Evolutionary conservation across 2,113 vertebrate species (phyloP).

Genomic region (Trematocara stigmaticum): DNA sequence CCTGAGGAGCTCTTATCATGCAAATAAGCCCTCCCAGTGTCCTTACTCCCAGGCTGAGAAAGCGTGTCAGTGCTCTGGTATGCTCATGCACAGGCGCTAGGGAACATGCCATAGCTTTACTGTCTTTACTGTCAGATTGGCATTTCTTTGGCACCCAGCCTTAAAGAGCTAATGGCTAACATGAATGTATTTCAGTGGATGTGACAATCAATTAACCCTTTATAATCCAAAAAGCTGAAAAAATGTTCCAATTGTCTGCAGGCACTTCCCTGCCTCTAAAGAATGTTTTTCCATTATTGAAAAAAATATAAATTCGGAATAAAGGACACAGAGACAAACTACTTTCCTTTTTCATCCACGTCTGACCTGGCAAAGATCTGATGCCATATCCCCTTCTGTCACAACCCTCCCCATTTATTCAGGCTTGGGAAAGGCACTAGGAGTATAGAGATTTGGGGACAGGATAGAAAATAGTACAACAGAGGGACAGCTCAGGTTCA

Average conservation of each 20-base stretch:
- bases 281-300: neutral
- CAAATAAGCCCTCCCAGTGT: constrained; percentile 48
- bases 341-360: neutral
- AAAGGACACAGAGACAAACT: neutral
- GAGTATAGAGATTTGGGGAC: neutral
- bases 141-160: neutral
- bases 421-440: neutral
- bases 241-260: neutral
- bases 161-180: neutral
- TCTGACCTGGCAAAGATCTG: neutral
- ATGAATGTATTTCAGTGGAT: neutral
- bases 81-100: neutral
- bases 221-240: neutral
- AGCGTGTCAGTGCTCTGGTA: neutral
- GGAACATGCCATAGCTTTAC: neutral
- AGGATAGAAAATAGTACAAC: neutral
- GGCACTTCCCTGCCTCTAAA: neutral
- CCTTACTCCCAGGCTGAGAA: constrained; percentile 32
- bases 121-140: neutral
- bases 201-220: neutral
- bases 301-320: neutral
- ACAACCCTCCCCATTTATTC: neutral
- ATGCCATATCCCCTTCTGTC: neutral
- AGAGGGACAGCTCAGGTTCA: neutral
- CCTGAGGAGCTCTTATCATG: constrained; percentile 56